phyloP scores from a whole-genome alignment of 2,113 vertebrate genomes.

The Nannospalax galili region DNA sequence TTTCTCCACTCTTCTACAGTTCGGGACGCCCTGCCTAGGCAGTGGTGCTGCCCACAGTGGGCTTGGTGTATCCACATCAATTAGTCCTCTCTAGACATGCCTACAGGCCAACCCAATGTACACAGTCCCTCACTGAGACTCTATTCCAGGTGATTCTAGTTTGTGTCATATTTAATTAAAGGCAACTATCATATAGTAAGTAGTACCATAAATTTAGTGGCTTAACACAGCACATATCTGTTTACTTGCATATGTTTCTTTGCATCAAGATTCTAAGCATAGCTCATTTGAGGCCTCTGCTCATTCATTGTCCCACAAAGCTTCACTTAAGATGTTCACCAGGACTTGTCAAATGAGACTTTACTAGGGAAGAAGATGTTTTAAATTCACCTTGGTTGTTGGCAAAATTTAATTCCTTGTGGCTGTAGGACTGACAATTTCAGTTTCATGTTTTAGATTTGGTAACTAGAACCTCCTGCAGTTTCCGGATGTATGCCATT shows the following conservation, averaged over 20 bases:
- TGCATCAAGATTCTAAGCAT: neutral
- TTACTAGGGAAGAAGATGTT: neutral
- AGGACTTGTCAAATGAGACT: neutral
- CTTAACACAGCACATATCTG: neutral
- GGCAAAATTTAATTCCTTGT: slow-evolving; percentile 1
- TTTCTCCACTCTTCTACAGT: neutral
- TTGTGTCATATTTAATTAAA: neutral
- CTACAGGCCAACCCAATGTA: no score
- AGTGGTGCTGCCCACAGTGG: neutral
- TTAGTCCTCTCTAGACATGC: no score
- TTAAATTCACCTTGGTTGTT: neutral
- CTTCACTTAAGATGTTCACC: neutral
- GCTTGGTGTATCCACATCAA: neutral
- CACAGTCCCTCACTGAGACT: neutral
- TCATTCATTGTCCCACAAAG: neutral
- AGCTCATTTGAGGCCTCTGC: neutral
- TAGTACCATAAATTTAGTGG: neutral
- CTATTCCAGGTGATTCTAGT: neutral
- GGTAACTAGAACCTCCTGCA: neutral
- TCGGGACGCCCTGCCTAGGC: neutral
- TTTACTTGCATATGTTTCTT: neutral
- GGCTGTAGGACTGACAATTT: slow-evolving; percentile 10
- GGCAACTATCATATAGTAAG: neutral
- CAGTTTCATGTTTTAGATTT: slow-evolving; percentile 13
- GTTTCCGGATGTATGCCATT: neutral